Base-by-base conservation (phyloP, 1,140 invertebrate genomes). In the Bicyclus anynana region DNA sequence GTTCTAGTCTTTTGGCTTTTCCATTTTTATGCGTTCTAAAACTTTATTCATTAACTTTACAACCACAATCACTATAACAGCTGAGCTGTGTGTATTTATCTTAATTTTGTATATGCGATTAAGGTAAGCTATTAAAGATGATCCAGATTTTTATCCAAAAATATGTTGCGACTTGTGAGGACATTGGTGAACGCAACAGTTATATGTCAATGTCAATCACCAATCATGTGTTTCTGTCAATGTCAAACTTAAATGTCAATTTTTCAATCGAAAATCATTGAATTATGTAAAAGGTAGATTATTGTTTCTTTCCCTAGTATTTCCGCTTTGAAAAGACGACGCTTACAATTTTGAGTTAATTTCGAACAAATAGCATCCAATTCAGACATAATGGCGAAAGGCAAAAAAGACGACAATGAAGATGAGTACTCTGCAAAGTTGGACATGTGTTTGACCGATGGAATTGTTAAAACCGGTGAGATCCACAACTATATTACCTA, bases 381-480 rank as follows among this genome's bases (percentile, higher is more conserved):
- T n/a, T n/a, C 26, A 52, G 49, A 48, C 23, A 60, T 66, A 68
- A 85, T 84, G 79, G 53, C 69, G 2, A 78, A 72, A 74, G 72
- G 60, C 42, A 80, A 76, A 50, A 65, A 72, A 44, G 54, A 59
- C 16, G 65, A 72, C 26, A 54, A 69, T 0, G 91, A 92, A 76
- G 92, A 92, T 62, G 88, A 90, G 65, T 82, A 90, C 40, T 91
- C 91, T 14, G 76, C 86, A 16, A 91, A 90, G 71, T 84, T 92
- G 69, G 91, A 93, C 71, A 87, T 90, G 72, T 93, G 92, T 78
- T 66, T 92, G 44, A 91, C 91, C 26, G 92, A 93, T 77, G 89
- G 87, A 23, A 70, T 92, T 56, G 77, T 93, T 38, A 93, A 93
- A 90, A 91, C 91, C 66, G 89, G 92, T 92, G 16, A 38, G 37